These are phyloP conservation scores for Eudyptes chrysolophus DNA, from an alignment of 2,113 vertebrate species.

Conservation along the genomic window DNA sequence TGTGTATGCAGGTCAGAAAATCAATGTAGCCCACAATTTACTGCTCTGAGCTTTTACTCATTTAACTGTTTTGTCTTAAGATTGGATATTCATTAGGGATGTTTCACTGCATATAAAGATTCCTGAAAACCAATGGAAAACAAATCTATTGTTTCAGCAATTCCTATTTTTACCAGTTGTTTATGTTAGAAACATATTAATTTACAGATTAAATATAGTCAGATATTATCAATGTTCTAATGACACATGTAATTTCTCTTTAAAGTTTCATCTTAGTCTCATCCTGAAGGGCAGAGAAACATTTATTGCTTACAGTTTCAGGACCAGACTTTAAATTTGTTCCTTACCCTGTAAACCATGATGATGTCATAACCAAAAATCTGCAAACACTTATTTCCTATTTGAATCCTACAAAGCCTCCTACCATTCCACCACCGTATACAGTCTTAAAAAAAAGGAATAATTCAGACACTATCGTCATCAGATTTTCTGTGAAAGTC, in stretches of 20 bases:
- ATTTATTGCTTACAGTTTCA: neutral
- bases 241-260: neutral
- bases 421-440: neutral
- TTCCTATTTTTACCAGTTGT: neutral
- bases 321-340: neutral
- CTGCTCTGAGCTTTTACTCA: conserved; percentile 5
- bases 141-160: neutral
- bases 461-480: neutral
- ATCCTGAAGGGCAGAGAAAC: neutral
- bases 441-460: neutral
- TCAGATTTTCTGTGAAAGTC: neutral
- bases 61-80: conserved; percentile 42
- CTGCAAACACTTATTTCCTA: neutral
- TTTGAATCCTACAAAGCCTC: neutral
- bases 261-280: neutral
- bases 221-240: neutral
- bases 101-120: conserved; percentile 4
- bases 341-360: neutral
- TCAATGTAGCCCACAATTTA: conserved; percentile 53
- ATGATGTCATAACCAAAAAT: neutral
- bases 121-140: neutral
- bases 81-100: neutral
- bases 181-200: neutral
- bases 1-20: conserved; percentile 36
- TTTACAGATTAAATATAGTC: neutral